phyloP scores from a whole-genome alignment of 2,888 invertebrate species.

The Trichopoda pennipes region DNA sequence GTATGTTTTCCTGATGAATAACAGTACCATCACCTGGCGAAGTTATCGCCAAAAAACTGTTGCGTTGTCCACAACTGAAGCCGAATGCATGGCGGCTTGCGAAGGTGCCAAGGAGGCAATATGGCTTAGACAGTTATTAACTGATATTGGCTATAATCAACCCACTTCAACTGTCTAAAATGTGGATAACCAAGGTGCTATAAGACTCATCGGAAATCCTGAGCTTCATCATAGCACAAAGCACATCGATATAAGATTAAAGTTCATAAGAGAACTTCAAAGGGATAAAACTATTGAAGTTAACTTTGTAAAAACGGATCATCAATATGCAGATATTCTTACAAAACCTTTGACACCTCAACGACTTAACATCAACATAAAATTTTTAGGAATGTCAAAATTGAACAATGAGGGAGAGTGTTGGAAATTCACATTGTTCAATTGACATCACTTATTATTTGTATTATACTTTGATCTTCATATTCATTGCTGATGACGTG shows the following conservation, averaged over 20 bases:
- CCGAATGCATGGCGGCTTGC: conserved; percentile 73
- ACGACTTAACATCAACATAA: neutral
- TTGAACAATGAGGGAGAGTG: conserved; percentile 1
- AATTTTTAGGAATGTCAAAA: neutral
- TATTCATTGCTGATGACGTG: too few species aligned
- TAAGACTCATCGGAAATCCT: conserved; percentile 45
- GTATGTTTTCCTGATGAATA: conserved; percentile 67
- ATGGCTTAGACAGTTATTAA: conserved; percentile 40
- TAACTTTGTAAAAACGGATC: conserved; percentile 7
- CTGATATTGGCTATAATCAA: conserved; percentile 48
- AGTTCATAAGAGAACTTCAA: conserved; percentile 28
- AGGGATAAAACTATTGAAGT: conserved; percentile 15
- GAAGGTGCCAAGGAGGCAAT: conserved; percentile 43
- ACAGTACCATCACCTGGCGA: conserved; percentile 72
- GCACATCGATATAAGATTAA: conserved; percentile 5
- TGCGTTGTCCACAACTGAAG: conserved; percentile 72
- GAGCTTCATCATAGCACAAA: conserved; percentile 21
- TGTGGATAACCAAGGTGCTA: conserved; percentile 55
- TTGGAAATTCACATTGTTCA: neutral
- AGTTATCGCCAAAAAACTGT: conserved; percentile 73
- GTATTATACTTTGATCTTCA: too few species aligned
- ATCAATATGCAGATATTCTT: conserved; percentile 42
- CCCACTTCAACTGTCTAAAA: conserved; percentile 25
- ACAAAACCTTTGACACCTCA: neutral
- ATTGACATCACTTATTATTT: neutral